A percentile compares a stretch with the other conserved stretches of the same genome.
Conservation (phyloP, 1,140 invertebrate species). For the Archivesica marissinica region DNA sequence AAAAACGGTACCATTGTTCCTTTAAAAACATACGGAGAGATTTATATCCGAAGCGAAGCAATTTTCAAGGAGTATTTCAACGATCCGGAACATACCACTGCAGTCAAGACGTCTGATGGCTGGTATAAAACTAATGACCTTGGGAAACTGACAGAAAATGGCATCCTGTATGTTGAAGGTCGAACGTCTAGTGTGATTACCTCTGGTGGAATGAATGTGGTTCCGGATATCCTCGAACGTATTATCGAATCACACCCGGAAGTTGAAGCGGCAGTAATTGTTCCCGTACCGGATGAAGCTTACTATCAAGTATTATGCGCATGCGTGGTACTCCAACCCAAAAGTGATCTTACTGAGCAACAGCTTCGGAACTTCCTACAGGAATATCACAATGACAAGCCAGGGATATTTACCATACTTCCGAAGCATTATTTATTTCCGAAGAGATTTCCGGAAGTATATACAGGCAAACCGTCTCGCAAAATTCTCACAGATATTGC, state of each 20-base stretch:
- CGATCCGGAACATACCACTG: conserved; percentile 82
- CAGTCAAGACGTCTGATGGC: conserved; percentile 82
- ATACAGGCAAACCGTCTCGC: conserved; percentile 23
- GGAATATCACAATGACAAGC: conserved; percentile 1
- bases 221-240: conserved; percentile 50
- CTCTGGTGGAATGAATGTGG: conserved; percentile 51
- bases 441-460: conserved; percentile 13
- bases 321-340: neutral
- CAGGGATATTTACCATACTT: conserved; percentile 29
- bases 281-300: conserved; percentile 51
- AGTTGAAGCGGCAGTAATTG: conserved; percentile 40
- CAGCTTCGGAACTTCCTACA: neutral
- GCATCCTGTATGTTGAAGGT: conserved; percentile 49
- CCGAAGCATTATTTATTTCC: conserved; percentile 20
- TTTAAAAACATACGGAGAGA: conserved; percentile 34
- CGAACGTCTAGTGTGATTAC: conserved; percentile 57
- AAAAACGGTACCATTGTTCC: conserved; percentile 1
- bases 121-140: conserved; percentile 84
- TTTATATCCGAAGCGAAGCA: conserved; percentile 10
- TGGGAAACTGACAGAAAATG: conserved; percentile 70
- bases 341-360: neutral
- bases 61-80: conserved; percentile 89
- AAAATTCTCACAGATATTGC: no score
- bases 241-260: neutral
- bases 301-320: conserved; percentile 42